phyloP scores from a whole-genome alignment of 2,113 vertebrate species.

The Stigmatopora argus region DNA sequence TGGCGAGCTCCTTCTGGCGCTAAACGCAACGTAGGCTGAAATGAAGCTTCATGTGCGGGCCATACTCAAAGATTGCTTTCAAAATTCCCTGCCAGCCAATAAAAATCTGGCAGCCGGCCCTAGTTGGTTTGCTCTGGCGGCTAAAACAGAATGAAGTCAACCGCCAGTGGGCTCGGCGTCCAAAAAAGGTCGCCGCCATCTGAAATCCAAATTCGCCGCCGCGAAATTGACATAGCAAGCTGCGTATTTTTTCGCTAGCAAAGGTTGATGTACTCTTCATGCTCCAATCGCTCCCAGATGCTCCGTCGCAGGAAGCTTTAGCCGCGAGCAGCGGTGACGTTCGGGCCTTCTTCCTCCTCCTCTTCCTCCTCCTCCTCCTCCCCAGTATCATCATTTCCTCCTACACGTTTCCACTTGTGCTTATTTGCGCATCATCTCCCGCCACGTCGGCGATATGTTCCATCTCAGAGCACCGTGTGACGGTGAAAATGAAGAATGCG shows the following conservation, averaged over 20 bases:
- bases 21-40: too few relatives aligned
- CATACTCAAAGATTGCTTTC: too few relatives aligned
- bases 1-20: too few relatives aligned
- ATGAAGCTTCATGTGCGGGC: too few relatives aligned
- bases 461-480: not conserved
- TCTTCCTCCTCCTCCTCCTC: not conserved
- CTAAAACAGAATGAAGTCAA: too few relatives aligned
- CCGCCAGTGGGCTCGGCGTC: not conserved
- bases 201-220: too few relatives aligned
- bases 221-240: not conserved
- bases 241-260: not conserved
- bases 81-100: too few relatives aligned
- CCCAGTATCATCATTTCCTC: slow-evolving; percentile 1
- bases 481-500: not conserved
- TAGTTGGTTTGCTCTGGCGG: too few relatives aligned
- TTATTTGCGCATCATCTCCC: slow-evolving; percentile 4
- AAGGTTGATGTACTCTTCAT: not conserved
- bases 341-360: not conserved
- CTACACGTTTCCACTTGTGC: slow-evolving; percentile 5
- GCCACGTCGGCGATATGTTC: not conserved
- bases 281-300: slow-evolving; percentile 3
- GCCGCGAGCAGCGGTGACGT: not conserved
- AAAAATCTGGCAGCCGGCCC: too few relatives aligned
- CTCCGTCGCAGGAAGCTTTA: slow-evolving; percentile 4
- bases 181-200: too few relatives aligned